A percentile compares a stretch with the other conserved stretches of the same genome.
Evolutionary conservation across 2,888 invertebrate genomes (phyloP).

Genomic region (Xestia ashworthii): DNA sequence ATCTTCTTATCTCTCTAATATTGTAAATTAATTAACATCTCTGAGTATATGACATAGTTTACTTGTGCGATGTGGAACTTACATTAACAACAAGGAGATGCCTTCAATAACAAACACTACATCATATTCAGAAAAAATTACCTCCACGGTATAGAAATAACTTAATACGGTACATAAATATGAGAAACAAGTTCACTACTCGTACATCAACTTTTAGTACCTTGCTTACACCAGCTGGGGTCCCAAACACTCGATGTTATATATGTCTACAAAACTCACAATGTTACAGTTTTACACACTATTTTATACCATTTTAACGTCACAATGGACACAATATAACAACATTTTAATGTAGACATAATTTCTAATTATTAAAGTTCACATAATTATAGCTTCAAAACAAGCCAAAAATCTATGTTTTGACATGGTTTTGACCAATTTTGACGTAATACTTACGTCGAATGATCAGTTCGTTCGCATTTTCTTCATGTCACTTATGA

Average conservation of each 20-base stretch:
- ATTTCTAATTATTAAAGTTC: slow-evolving; percentile 43
- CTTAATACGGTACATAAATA: slow-evolving; percentile 46
- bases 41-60: slow-evolving; percentile 5
- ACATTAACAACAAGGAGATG: slow-evolving; percentile 46
- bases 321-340: slow-evolving; percentile 52
- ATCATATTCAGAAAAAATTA: slow-evolving; percentile 46
- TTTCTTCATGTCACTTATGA: slow-evolving; percentile 36
- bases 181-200: slow-evolving; percentile 66
- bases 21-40: slow-evolving; percentile 11
- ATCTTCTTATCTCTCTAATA: slow-evolving; percentile 24
- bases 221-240: slow-evolving; percentile 80
- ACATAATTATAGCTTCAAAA: slow-evolving; percentile 74
- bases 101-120: slow-evolving; percentile 47
- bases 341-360: slow-evolving; percentile 61
- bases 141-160: slow-evolving; percentile 46
- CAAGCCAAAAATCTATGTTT: slow-evolving; percentile 80
- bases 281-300: slow-evolving; percentile 66
- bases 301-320: slow-evolving; percentile 48
- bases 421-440: slow-evolving; percentile 80
- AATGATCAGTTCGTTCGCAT: slow-evolving; percentile 68
- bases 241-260: slow-evolving; percentile 71
- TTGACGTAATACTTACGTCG: slow-evolving; percentile 71
- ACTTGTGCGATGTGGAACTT: slow-evolving; percentile 23
- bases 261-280: slow-evolving; percentile 69
- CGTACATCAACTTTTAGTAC: slow-evolving; percentile 66